Evolutionary conservation across 2,113 vertebrate genomes (phyloP), one percentile per base, ranked within the genome.

Genomic region (Mesocricetus auratus): DNA sequence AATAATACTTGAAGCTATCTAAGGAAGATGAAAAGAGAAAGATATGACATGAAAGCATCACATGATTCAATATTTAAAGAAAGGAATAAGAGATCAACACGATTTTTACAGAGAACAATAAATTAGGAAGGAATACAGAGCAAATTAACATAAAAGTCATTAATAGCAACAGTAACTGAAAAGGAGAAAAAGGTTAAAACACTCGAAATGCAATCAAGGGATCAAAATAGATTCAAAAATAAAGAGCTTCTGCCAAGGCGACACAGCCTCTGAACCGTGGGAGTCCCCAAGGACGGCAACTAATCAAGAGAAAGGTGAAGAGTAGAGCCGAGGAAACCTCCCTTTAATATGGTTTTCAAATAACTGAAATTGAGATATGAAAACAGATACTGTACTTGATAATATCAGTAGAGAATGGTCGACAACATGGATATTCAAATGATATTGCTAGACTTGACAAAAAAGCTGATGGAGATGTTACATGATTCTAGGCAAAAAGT

Each of bases 261-360:
- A 19, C 58, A 62, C 2, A 29, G 45, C 36, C 16, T 5, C 0
- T 24, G 3, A 56, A 31, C 22, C 15, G 47, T 0, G 17, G 10
- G 50, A 50, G 15, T 2, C 58, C 21, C 12, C 0, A 21, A 39
- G 36, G 33, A 58, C 1, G 5, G 16, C 85, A 89, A 42, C 17
- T 5, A 33, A 77, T 42, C 56, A 2, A 45, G n/a, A 39, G 26
- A 16, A 39, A 45, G 53, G 31, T 16, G 7, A 58, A 17, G 53
- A 58, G 11, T 8, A 4, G 26, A 22, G n/a, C 16, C 26, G 53
- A 50, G 39, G 19, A 85, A 69, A 36, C 22, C 17, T 39, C 58
- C 60, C 26, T 36, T 42, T 60, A 78, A 73, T n/a, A 13, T 36
- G 2, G n/a, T 83, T 39, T 39, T 71, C 56, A 85, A 45, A 71